Conservation (phyloP, 2,888 invertebrate genomes). For the Rotaria magnacalcarata region DNA sequence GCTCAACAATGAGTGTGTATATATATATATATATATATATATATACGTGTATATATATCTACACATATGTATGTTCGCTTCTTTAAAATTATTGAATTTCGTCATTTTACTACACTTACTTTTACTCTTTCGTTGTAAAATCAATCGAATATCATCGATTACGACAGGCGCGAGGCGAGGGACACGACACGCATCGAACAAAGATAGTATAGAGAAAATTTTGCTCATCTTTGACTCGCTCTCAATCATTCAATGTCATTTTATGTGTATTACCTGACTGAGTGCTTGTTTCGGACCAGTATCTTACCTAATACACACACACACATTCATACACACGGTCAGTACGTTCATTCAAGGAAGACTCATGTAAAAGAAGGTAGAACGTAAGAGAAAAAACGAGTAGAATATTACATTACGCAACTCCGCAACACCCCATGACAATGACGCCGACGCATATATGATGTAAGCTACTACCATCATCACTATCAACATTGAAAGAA, state of each 20-base stretch:
- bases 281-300: slow-evolving; percentile 8
- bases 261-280: slow-evolving; percentile 14
- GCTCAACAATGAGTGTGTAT: not conserved
- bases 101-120: not conserved
- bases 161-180: slow-evolving; percentile 25
- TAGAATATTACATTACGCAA: not conserved
- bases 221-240: slow-evolving; percentile 1
- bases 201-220: not conserved
- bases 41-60: no score
- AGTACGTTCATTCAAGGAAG: not conserved
- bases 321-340: not conserved
- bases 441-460: not conserved
- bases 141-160: slow-evolving; percentile 29
- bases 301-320: slow-evolving; percentile 7
- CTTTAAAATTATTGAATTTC: slow-evolving; percentile 5
- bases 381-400: slow-evolving; percentile 5
- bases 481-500: not conserved
- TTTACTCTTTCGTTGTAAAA: not conserved
- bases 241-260: slow-evolving; percentile 22
- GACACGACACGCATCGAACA: slow-evolving; percentile 5
- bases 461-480: not conserved
- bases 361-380: slow-evolving; percentile 13
- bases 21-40: no score
- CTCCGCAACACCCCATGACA: not conserved
- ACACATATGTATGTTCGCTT: not conserved